Base-by-base conservation (phyloP, 2,797 vertebrate genomes). In the Scolopax bukidnonensis region DNA sequence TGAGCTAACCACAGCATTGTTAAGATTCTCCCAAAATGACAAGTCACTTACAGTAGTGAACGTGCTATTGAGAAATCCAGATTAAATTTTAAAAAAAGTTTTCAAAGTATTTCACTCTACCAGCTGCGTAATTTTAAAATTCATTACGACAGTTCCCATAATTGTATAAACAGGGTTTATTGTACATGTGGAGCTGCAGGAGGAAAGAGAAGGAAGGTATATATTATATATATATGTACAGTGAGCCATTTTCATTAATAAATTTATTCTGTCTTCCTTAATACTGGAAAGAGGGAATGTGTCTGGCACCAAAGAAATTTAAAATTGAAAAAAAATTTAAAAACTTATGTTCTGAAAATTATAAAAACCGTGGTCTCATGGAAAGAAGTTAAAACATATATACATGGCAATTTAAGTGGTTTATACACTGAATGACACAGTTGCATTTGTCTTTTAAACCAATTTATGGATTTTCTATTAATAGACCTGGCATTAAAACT, bases 261-360 rank as follows among this genome's bases (percentile, higher is more conserved):
- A 97, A 94, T 96, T 97, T 93, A 91, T 97, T 97, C 93, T 96
- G 87, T 95, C 95, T 97, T 97, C 95, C 96, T 96, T 95, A 98
- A 98, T 94, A 97, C 97, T 98, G 98, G 93, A 95, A 97, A 96
- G 89, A 96, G 70, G 98, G 98, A 98, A 98, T 98, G 98, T 98
- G 96, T 97, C 97, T 98, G 98, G 96, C 97, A 97, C 93, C 95
- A 97, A 97, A 97, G 75, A 84, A 96, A 92, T 92, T 78, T 94
- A 71, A 97, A 96, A 95, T 77, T 94, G 91, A 97, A 97, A 97
- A 97, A 95, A 97, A 95, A 97, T 88, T 93, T 87, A 97, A 98
- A 98, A 98, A 96, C 84, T 96, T 90, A 97, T 94, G 80, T 98
- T 97, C 93, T 96, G 97, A 93, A 97, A 97, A 97, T 97, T 97